Conservation (phyloP, 2,113 vertebrate species). For the Poeciliopsis retropinna region DNA sequence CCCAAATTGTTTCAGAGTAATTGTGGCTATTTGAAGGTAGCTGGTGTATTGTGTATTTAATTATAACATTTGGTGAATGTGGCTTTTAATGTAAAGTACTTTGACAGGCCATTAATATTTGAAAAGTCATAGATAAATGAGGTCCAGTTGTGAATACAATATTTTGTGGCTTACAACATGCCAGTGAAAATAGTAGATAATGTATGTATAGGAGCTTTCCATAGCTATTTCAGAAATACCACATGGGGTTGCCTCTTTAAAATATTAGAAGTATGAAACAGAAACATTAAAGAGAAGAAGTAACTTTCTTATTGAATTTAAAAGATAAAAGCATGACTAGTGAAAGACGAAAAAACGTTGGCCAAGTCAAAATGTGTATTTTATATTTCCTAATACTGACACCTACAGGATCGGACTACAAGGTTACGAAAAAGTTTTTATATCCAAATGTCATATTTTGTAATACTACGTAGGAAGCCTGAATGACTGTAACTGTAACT, state of each 20-base stretch:
- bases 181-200: too few relatives aligned
- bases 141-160: background rate
- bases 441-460: background rate
- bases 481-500: background rate
- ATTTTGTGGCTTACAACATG: background rate
- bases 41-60: background rate
- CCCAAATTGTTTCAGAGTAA: background rate
- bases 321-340: background rate
- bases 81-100: background rate
- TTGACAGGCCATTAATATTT: background rate
- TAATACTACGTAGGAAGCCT: background rate
- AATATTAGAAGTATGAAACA: background rate
- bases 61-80: background rate
- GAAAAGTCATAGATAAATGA: background rate
- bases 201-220: too few relatives aligned
- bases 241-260: too few relatives aligned
- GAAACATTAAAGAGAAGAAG: background rate
- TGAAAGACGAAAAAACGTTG: too few relatives aligned
- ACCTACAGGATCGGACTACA: slow-evolving; percentile 54
- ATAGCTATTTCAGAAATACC: too few relatives aligned
- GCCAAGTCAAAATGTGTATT: background rate
- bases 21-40: background rate
- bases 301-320: background rate
- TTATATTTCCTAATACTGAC: slow-evolving; percentile 47
- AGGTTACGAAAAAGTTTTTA: background rate